These are phyloP conservation scores for Sciurus vulgaris DNA, from an alignment of 2,797 vertebrate species.

Conservation along the genomic window DNA sequence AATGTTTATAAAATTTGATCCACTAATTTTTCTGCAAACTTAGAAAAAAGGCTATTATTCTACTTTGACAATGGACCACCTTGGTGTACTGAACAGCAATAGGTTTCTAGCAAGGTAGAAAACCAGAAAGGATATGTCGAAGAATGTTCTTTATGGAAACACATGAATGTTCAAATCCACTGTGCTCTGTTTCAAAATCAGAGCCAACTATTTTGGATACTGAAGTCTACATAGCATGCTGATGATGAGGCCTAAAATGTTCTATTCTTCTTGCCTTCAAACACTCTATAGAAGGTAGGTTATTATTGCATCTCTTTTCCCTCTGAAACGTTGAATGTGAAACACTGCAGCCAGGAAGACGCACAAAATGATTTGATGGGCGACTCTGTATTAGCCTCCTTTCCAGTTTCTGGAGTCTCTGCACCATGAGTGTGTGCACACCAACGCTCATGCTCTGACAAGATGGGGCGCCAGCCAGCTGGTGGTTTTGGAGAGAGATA, in stretches of 20 bases:
- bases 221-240: not conserved
- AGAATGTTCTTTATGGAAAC: not conserved
- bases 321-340: not conserved
- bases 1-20: not conserved
- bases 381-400: not conserved
- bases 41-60: not conserved
- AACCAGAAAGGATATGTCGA: not conserved
- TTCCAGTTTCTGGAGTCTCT: not conserved
- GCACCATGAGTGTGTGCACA: not conserved
- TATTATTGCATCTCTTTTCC: not conserved
- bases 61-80: not conserved
- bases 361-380: accelerated
- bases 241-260: not conserved
- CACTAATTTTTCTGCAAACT: not conserved
- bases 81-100: not conserved
- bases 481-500: not conserved
- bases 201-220: not conserved
- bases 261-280: not conserved
- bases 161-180: not conserved
- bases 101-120: not conserved
- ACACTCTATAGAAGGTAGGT: not conserved
- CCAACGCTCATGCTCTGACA: not conserved
- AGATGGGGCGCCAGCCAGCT: accelerated
- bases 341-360: not conserved
- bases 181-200: not conserved